Evolutionary conservation across 2,797 vertebrate genomes (phyloP).

Genomic region (Sylvia borin): DNA sequence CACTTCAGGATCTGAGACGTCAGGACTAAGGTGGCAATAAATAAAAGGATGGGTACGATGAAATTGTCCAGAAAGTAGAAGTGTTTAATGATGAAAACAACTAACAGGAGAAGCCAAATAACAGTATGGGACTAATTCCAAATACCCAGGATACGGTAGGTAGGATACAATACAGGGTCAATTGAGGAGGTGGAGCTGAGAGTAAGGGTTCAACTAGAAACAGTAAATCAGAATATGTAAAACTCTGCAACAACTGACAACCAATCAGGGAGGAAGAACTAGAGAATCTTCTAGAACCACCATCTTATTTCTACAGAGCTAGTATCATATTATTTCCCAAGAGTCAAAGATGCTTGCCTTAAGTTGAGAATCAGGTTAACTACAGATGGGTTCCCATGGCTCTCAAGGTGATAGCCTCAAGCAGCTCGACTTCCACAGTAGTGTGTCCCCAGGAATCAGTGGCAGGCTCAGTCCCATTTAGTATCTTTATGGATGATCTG

Average conservation of each 20-base stretch:
- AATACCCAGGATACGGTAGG: not conserved
- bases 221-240: not conserved
- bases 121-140: not conserved
- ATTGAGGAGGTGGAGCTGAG: not conserved
- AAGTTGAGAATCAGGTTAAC: not conserved
- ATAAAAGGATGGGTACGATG: not conserved
- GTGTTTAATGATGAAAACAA: not conserved
- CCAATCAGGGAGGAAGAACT: not conserved
- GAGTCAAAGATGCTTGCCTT: not conserved
- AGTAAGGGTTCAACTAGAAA: not conserved
- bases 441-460: not conserved
- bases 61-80: not conserved
- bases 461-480: not conserved
- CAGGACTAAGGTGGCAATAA: not conserved
- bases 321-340: not conserved
- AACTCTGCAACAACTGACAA: not conserved
- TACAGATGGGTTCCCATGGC: not conserved
- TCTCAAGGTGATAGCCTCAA: not conserved
- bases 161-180: not conserved
- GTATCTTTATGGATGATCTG: fast-evolving
- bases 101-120: not conserved
- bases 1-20: too few species aligned
- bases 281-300: not conserved
- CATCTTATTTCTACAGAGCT: not conserved
- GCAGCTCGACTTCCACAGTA: not conserved